These are phyloP conservation scores for Antheraea pernyi DNA, from an alignment of 1,140 invertebrate genomes.

Conservation along the genomic window DNA sequence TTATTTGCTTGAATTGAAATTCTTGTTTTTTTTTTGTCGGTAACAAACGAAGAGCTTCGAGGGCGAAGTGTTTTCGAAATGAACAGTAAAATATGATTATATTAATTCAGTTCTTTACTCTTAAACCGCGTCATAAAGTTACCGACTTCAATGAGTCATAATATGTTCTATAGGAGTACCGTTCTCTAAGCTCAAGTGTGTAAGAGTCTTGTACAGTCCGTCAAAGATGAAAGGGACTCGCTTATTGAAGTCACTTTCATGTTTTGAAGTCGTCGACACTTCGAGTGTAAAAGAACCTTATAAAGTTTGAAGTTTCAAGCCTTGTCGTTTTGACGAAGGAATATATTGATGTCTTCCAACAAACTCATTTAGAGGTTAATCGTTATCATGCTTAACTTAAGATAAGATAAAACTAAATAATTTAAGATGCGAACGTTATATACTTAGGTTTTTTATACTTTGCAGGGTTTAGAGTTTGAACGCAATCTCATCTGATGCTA, in stretches of 20 bases:
- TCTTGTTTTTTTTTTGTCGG: neutral
- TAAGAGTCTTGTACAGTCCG: neutral
- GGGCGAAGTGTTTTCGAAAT: neutral
- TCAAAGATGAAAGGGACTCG: neutral
- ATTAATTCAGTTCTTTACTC: neutral
- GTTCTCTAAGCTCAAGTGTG: neutral
- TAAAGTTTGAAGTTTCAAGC: no score
- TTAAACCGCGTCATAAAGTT: neutral
- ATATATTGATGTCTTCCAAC: no score
- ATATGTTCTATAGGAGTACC: neutral
- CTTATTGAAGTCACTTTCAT: neutral
- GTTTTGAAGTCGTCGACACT: no score
- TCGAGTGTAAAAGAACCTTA: no score
- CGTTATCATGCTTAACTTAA: no score
- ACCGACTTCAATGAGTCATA: neutral
- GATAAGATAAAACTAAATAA: no score
- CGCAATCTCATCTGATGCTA: no score
- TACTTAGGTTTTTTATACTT: no score
- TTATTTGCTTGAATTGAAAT: conserved; percentile 10
- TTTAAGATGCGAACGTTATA: no score
- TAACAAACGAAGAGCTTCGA: neutral
- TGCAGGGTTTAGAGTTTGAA: no score
- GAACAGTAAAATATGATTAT: neutral
- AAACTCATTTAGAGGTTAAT: no score
- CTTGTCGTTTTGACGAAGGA: no score